These are phyloP conservation scores for Ciconia nigra DNA, from an alignment of 2,797 vertebrate species.

Conservation along the genomic window DNA sequence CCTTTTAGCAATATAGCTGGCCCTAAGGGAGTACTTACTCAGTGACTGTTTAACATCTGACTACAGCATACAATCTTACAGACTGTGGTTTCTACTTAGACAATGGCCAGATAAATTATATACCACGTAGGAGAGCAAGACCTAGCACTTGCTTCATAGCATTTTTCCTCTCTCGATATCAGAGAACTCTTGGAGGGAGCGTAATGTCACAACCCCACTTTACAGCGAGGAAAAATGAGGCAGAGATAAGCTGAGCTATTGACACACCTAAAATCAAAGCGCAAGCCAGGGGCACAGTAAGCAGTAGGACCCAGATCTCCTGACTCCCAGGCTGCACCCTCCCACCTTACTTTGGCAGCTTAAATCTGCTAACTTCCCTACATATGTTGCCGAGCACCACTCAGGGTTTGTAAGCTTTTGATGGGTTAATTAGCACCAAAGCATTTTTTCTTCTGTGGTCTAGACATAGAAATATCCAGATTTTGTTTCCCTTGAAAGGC, in stretches of 20 bases:
- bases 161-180: background rate
- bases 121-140: background rate
- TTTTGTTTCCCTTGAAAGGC: conserved; percentile 83
- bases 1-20: background rate
- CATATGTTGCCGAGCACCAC: conserved; percentile 1
- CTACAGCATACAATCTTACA: background rate
- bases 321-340: background rate
- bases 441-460: conserved; percentile 82
- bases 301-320: background rate
- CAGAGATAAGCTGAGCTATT: background rate
- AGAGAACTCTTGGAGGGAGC: background rate
- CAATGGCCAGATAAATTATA: background rate
- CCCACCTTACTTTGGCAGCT: background rate
- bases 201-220: background rate
- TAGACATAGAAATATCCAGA: conserved; percentile 85
- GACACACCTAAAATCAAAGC: background rate
- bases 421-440: conserved; percentile 78
- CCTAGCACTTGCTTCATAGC: background rate
- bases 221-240: background rate
- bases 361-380: conserved; percentile 2
- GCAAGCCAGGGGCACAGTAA: background rate
- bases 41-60: background rate
- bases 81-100: background rate
- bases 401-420: conserved; percentile 61
- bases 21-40: background rate